Evolutionary conservation across 2,113 vertebrate genomes (phyloP).

Genomic region (Syrrhaptes paradoxus): DNA sequence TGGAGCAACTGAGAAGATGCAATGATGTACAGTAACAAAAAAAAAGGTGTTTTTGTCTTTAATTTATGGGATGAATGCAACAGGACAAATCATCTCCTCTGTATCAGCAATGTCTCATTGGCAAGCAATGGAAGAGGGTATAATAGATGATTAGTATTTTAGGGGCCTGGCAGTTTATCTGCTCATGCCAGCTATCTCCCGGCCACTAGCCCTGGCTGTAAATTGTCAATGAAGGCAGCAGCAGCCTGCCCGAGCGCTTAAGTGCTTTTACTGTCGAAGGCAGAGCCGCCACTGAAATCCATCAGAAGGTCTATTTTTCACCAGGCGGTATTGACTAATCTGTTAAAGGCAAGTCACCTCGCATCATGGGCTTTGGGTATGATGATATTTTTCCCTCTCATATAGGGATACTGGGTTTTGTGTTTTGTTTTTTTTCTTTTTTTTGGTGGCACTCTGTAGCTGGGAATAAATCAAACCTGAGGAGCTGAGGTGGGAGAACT

Average conservation of each 20-base stretch:
- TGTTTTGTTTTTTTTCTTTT: too few relatives aligned
- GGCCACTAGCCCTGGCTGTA: not conserved
- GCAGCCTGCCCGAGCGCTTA: not conserved
- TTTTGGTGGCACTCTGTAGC: not conserved
- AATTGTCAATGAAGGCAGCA: not conserved
- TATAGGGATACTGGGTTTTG: too few relatives aligned
- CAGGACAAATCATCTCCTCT: not conserved
- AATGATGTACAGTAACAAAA: not conserved
- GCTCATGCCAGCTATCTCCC: not conserved
- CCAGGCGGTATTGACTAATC: not conserved
- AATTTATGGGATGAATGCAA: not conserved
- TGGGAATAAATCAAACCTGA: not conserved
- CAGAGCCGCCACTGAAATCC: not conserved
- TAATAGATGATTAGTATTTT: not conserved
- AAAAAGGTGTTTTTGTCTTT: not conserved
- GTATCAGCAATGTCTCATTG: not conserved
- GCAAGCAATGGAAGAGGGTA: not conserved
- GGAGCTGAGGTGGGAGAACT: not conserved
- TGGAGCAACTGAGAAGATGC: not conserved
- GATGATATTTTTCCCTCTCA: not conserved
- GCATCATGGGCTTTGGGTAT: not conserved
- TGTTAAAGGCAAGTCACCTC: conserved; percentile 7
- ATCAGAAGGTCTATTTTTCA: conserved; percentile 19
- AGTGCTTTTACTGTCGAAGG: conserved; percentile 3
- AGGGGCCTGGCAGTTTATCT: conserved; percentile 1